Conservation (phyloP, 2,888 invertebrate genomes). For the Rhogogaster chlorosoma region DNA sequence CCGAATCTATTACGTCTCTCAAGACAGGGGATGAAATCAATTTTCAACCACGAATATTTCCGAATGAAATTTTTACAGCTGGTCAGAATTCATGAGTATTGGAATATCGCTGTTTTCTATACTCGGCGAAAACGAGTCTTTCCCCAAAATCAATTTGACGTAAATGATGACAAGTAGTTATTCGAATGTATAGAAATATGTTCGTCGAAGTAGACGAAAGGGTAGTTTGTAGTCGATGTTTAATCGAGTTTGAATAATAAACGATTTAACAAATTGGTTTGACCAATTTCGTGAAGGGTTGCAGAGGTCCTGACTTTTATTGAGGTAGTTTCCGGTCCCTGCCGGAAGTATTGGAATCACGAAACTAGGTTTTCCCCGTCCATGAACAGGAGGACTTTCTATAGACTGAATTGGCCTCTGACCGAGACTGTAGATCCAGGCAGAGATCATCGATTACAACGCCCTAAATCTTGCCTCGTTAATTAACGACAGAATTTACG, state of each 20-base stretch:
- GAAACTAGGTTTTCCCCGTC: constrained; percentile 26
- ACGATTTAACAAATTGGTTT: constrained; percentile 8
- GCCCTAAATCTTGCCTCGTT: constrained; percentile 14
- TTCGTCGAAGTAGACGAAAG: neutral
- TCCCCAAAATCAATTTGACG: neutral
- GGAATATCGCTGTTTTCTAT: neutral
- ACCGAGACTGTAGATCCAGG: constrained; percentile 26
- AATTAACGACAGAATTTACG: constrained; percentile 37
- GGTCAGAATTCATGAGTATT: too few species aligned
- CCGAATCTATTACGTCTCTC: neutral
- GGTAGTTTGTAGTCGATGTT: neutral
- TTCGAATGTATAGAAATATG: neutral
- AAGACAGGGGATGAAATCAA: neutral
- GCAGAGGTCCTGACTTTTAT: constrained; percentile 25
- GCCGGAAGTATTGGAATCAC: constrained; percentile 28
- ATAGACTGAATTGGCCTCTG: constrained; percentile 16
- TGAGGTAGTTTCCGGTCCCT: constrained; percentile 25
- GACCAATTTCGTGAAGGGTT: constrained; percentile 7
- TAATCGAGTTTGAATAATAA: constrained; percentile 29
- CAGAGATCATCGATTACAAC: constrained; percentile 46
- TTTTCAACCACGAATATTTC: neutral
- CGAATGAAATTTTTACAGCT: too few species aligned
- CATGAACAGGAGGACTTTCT: neutral
- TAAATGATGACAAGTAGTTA: neutral
- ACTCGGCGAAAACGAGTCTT: neutral